Evolutionary conservation across 2,888 invertebrate genomes (phyloP).

Genomic region (Ectemnius continuus): DNA sequence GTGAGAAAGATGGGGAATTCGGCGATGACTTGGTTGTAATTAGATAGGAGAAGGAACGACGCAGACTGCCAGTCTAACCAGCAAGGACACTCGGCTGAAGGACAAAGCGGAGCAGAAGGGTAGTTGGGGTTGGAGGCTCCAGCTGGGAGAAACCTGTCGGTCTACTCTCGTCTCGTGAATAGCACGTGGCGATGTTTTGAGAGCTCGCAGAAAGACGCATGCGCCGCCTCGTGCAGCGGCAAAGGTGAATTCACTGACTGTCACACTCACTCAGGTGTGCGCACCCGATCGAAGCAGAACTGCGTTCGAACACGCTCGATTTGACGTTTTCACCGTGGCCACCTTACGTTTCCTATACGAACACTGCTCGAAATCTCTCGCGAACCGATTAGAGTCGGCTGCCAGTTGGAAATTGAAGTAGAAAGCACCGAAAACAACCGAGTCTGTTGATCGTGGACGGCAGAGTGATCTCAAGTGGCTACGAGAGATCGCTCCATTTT

Average conservation of each 20-base stretch:
- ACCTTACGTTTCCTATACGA: background rate
- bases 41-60: too few species aligned
- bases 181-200: constrained; percentile 69
- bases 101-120: background rate
- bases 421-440: too few species aligned
- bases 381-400: background rate
- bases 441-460: too few species aligned
- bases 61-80: too few species aligned
- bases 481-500: background rate
- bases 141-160: background rate
- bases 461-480: too few species aligned
- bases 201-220: constrained; percentile 36
- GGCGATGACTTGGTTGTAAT: too few species aligned
- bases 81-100: too few species aligned
- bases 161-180: constrained; percentile 12
- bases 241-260: constrained; percentile 57
- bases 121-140: background rate
- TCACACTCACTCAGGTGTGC: constrained; percentile 47
- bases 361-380: background rate
- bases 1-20: too few species aligned
- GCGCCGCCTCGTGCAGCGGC: constrained; percentile 36
- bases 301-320: constrained; percentile 23
- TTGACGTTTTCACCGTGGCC: background rate
- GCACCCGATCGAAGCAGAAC: constrained; percentile 28
- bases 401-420: too few species aligned